A percentile compares a stretch with the other conserved stretches of the same genome.
These are phyloP conservation scores for Lacanobia oleracea DNA, from an alignment of 2,888 invertebrate species.

Conservation along the genomic window DNA sequence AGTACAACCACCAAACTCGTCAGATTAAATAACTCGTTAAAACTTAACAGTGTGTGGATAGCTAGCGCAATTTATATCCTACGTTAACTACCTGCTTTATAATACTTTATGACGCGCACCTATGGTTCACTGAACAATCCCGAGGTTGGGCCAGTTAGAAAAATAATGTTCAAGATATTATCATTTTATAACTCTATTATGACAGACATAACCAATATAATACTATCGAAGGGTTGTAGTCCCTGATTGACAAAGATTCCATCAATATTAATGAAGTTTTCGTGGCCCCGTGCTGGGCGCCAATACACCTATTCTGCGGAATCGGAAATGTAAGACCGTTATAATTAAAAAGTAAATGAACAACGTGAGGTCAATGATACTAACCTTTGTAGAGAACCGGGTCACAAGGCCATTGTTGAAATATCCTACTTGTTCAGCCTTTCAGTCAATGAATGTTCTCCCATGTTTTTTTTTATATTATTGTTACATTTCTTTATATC, in stretches of 20 bases:
- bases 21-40: slow-evolving; percentile 23
- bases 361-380: slow-evolving; percentile 56
- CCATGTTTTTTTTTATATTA: slow-evolving; percentile 40
- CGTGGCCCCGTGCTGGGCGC: slow-evolving; percentile 71
- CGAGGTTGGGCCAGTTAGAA: slow-evolving; percentile 6
- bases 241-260: slow-evolving; percentile 11
- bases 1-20: slow-evolving; percentile 33
- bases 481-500: slow-evolving; percentile 14
- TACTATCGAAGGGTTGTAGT: background rate
- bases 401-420: slow-evolving; percentile 61
- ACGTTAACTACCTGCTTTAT: slow-evolving; percentile 24
- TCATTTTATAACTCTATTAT: slow-evolving; percentile 16
- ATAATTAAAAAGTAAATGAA: slow-evolving; percentile 46
- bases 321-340: slow-evolving; percentile 33
- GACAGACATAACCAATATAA: background rate
- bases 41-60: slow-evolving; percentile 5
- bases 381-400: slow-evolving; percentile 50
- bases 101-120: slow-evolving; percentile 30
- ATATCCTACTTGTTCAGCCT: slow-evolving; percentile 33
- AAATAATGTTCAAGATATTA: slow-evolving; percentile 16
- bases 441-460: slow-evolving; percentile 39
- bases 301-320: slow-evolving; percentile 53
- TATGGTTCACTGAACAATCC: slow-evolving; percentile 23
- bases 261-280: slow-evolving; percentile 21
- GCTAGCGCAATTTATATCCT: slow-evolving; percentile 12